These are phyloP conservation scores for Mus spretus DNA, from an alignment of 2,797 vertebrate genomes.

Conservation along the genomic window DNA sequence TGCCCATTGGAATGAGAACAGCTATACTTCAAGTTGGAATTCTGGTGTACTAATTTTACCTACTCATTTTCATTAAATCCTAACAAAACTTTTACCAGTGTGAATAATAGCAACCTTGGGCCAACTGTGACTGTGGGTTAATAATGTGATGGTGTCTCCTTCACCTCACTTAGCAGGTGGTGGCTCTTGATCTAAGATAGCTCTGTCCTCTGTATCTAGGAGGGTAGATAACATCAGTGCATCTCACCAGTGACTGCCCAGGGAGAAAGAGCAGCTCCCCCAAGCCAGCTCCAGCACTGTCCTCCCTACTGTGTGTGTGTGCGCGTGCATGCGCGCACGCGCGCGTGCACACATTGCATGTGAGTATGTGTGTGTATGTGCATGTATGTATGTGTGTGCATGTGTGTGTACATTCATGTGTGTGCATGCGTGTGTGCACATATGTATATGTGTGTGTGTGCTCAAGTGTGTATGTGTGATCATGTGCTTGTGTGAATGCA, in stretches of 20 bases:
- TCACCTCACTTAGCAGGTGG: neutral
- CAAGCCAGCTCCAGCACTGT: neutral
- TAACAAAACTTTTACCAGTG: neutral
- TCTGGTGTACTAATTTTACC: constrained; percentile 19
- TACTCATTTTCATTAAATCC: constrained; percentile 61
- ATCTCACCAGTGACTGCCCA: neutral
- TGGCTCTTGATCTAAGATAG: neutral
- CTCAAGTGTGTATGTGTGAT: too few relatives aligned
- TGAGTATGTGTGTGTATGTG: neutral
- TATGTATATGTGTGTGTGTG: fast-evolving
- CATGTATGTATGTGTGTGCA: fast-evolving
- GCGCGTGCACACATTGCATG: neutral
- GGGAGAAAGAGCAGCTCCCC: neutral
- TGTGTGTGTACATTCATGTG: fast-evolving
- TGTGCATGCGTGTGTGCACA: fast-evolving
- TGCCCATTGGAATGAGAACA: neutral
- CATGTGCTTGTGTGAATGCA: too few relatives aligned
- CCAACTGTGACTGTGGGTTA: neutral
- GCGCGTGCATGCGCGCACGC: neutral
- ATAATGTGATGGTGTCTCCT: neutral
- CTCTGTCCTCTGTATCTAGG: neutral
- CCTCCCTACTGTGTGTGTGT: neutral
- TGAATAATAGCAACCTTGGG: neutral
- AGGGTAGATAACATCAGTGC: fast-evolving
- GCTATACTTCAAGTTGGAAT: constrained; percentile 28